Conservation (phyloP, 2,797 vertebrate species). For the Enteromius unitaeniatus region DNA sequence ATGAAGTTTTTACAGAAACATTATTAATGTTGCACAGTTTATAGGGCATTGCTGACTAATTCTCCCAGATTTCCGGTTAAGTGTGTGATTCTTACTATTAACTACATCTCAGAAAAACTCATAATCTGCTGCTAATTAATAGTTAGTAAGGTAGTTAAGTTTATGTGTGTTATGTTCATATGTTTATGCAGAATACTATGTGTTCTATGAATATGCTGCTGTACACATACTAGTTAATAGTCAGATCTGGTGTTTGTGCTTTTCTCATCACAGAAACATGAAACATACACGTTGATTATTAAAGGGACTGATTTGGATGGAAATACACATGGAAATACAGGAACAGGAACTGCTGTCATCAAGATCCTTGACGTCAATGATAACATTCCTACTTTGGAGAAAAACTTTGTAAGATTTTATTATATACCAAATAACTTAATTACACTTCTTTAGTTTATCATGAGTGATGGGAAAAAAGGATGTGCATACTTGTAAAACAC, state of each 20-base stretch:
- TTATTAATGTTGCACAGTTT: neutral
- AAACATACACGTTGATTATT: conserved; percentile 81
- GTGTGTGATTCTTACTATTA: neutral
- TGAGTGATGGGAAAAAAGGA: no score
- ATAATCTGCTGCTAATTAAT: neutral
- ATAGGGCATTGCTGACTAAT: neutral
- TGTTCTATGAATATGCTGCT: neutral
- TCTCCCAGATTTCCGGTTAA: neutral
- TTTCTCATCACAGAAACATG: conserved; percentile 67
- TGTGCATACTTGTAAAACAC: neutral
- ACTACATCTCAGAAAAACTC: neutral
- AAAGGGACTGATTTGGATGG: conserved; percentile 81
- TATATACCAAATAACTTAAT: neutral
- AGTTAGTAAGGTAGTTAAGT: neutral
- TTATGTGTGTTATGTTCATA: neutral
- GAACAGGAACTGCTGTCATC: conserved; percentile 77
- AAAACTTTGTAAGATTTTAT: conserved; percentile 64
- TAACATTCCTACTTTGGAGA: conserved; percentile 85
- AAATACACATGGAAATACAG: conserved; percentile 60
- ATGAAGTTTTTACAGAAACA: neutral
- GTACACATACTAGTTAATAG: neutral
- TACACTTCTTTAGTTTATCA: neutral
- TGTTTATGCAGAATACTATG: neutral
- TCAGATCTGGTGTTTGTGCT: conserved; percentile 2
- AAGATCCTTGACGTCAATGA: conserved; percentile 91